Conservation (phyloP, 2,113 vertebrate species). For the Pseudopipra pipra region DNA sequence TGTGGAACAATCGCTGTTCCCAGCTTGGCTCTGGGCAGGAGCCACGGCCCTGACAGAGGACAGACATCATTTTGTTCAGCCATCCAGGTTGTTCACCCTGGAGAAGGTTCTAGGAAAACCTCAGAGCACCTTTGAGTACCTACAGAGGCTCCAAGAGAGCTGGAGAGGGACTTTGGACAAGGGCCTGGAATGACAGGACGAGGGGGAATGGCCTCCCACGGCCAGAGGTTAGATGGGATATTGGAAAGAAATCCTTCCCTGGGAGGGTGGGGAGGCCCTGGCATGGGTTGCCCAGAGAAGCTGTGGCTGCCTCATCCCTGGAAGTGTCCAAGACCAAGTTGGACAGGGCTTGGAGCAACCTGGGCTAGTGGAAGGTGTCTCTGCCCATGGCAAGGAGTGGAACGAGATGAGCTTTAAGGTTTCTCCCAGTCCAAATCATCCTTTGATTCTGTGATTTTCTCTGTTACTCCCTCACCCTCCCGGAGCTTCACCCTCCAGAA, state of each 20-base stretch:
- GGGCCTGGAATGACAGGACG: not conserved
- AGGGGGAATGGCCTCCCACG: not conserved
- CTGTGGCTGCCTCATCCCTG: not conserved
- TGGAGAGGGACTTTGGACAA: not conserved
- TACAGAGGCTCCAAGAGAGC: not conserved
- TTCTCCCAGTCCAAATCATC: not conserved
- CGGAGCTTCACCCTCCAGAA: not conserved
- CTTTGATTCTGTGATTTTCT: not conserved
- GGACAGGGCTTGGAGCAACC: not conserved
- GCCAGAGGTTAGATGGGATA: no score
- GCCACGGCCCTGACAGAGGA: not conserved
- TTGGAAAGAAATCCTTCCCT: not conserved
- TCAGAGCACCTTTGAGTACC: not conserved
- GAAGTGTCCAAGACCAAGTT: not conserved
- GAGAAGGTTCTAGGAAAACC: not conserved
- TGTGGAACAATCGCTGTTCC: not conserved
- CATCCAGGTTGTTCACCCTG: not conserved
- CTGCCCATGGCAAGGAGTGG: not conserved
- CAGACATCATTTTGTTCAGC: not conserved
- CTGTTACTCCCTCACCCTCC: not conserved
- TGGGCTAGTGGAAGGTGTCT: not conserved
- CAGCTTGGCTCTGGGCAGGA: fast-evolving
- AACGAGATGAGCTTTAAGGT: not conserved
- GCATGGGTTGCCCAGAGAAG: not conserved
- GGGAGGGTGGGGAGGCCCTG: not conserved